These are phyloP conservation scores for Piaya cayana DNA, from an alignment of 2,113 vertebrate species.

Conservation along the genomic window DNA sequence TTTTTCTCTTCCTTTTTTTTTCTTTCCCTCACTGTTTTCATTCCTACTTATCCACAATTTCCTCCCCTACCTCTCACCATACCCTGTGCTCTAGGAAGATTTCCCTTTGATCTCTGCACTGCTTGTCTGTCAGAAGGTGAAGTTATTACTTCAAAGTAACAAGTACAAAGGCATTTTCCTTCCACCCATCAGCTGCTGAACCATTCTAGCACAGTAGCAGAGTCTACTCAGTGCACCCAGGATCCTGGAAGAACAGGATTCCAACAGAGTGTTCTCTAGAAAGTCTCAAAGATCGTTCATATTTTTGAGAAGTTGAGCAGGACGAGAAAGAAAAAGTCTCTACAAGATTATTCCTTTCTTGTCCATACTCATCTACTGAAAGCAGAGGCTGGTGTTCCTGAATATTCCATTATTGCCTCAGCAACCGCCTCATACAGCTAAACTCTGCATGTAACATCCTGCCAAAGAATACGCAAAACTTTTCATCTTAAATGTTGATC, in stretches of 20 bases:
- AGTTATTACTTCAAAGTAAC: neutral
- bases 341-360: neutral
- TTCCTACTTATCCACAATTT: neutral
- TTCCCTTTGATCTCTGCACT: neutral
- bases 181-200: neutral
- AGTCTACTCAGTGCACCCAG: neutral
- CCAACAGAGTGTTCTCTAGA: neutral
- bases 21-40: neutral
- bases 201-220: neutral
- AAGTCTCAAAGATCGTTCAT: neutral
- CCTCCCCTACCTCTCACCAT: neutral
- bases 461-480: constrained; percentile 28
- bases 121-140: neutral
- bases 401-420: constrained; percentile 23
- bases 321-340: neutral
- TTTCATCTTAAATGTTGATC: constrained; percentile 48
- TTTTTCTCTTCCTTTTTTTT: neutral
- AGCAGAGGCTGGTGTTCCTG: neutral
- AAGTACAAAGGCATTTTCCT: neutral
- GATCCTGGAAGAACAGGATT: neutral
- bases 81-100: neutral
- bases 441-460: constrained; percentile 38
- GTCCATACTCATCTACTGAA: neutral
- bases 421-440: neutral
- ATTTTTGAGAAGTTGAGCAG: neutral